These are phyloP conservation scores for Pachliopta kotzebuea DNA, from an alignment of 2,888 invertebrate genomes.

Conservation along the genomic window DNA sequence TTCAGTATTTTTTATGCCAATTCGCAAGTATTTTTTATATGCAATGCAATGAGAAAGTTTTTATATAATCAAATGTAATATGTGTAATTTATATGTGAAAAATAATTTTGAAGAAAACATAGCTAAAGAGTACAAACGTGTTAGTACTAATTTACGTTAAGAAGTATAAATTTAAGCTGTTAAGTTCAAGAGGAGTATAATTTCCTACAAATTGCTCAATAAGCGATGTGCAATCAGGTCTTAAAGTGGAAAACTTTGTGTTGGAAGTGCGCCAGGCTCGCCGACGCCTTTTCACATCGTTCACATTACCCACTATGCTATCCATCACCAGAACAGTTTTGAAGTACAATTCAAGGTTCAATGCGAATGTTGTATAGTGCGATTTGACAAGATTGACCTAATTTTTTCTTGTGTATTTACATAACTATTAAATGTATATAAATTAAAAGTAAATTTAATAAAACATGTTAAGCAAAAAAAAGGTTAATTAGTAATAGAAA, in stretches of 20 bases:
- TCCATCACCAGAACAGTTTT: slow-evolving; percentile 4
- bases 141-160: slow-evolving; percentile 37
- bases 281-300: slow-evolving; percentile 36
- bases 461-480: too few species aligned
- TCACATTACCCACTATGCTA: slow-evolving; percentile 6
- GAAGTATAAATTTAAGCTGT: slow-evolving; percentile 33
- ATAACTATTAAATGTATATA: too few species aligned
- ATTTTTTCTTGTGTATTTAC: too few species aligned
- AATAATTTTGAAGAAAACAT: background rate
- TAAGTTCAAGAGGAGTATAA: slow-evolving; percentile 20
- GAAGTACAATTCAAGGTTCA: background rate
- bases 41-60: background rate
- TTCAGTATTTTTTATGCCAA: background rate
- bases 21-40: background rate
- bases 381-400: too few species aligned
- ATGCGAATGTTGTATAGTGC: background rate
- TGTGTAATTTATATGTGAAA: background rate
- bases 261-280: slow-evolving; percentile 52
- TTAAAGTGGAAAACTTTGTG: slow-evolving; percentile 56
- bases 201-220: slow-evolving; percentile 30
- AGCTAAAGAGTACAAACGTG: slow-evolving; percentile 3
- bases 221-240: slow-evolving; percentile 49
- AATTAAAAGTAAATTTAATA: too few species aligned
- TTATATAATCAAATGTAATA: background rate
- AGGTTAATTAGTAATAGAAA: too few species aligned